Evolutionary conservation across 2,113 vertebrate species (phyloP), one percentile per base, ranked within the genome.

Genomic region (Piliocolobus tephrosceles): DNA sequence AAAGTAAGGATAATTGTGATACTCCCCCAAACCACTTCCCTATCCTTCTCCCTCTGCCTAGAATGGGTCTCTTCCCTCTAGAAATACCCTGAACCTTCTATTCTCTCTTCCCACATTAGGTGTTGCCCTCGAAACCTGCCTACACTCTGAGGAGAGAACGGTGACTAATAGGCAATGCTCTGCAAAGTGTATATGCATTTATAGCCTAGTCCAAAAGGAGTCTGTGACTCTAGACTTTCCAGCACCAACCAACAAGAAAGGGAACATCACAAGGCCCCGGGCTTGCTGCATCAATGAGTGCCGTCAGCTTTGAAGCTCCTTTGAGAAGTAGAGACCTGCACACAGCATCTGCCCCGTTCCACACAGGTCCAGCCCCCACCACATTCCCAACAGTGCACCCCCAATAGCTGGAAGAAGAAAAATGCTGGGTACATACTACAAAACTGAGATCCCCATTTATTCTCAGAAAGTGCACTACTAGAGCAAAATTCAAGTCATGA

Each of bases 231-330:
- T 22, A 13, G 52, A 43, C 27, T 78, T 57, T 7, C 40, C n/a
- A n/a, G 50, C 32, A 27, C 47, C 58, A 25, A 6, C 23, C 72
- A 40, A 1, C 32, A 6, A 58, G 61, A 17, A 25, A 25, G 32
- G 47, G 16, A n/a, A 58, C 79, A 22, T 2, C 5, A n/a, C 50
- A 45, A 43, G 30, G 66, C 45, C 55, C 50, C 0, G 6, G 76
- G 43, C 52, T 13, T 2, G 18, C 61, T 40, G 11, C 43, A 14
- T 6, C 40, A 0, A 0, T 0, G 43, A 17, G 3, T 12, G 1
- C 5, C 3, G 55, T 76, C 38, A 3, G 11, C 11, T 27, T 73
- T 7, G 9, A 84, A 52, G 61, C 43, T 38, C 6, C 58, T 40
- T 22, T 6, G 64, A 40, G 45, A 55, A 23, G 43, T 9, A 30